A percentile compares a stretch with the other conserved stretches of the same genome.
Conservation (phyloP, 2,797 vertebrate genomes). For the Tapera naevia region DNA sequence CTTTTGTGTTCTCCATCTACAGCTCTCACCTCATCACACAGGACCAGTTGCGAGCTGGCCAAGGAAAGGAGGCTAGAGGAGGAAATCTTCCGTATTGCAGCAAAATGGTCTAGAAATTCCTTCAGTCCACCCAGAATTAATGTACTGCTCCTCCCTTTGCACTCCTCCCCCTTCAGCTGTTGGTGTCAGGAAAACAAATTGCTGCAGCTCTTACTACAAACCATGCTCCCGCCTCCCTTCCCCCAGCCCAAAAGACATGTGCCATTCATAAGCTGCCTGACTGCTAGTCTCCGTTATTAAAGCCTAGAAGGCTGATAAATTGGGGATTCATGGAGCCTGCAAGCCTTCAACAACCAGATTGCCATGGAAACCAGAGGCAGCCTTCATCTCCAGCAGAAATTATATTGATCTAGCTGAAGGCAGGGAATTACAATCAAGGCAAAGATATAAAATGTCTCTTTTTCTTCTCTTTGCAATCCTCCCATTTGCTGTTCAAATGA, state of each 20-base stretch:
- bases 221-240: background rate
- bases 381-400: slow-evolving; percentile 63
- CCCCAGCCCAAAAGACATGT: slow-evolving; percentile 59
- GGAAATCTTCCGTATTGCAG: background rate
- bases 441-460: slow-evolving; percentile 46
- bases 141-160: background rate
- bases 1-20: background rate
- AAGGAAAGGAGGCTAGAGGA: background rate
- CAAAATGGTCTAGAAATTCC: slow-evolving; percentile 59
- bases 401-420: slow-evolving; percentile 70
- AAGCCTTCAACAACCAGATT: slow-evolving; percentile 71
- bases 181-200: slow-evolving; percentile 58
- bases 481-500: slow-evolving; percentile 37
- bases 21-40: background rate
- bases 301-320: slow-evolving; percentile 75
- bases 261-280: slow-evolving; percentile 72
- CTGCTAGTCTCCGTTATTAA: slow-evolving; percentile 72
- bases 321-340: slow-evolving; percentile 71
- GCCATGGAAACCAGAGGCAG: slow-evolving; percentile 78
- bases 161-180: slow-evolving; percentile 1
- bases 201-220: slow-evolving; percentile 46
- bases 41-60: background rate
- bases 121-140: slow-evolving; percentile 33
- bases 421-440: slow-evolving; percentile 55
- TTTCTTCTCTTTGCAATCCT: background rate